Percentiles rank a stretch among this genome's conserved stretches.
phyloP scores from a whole-genome alignment of 2,888 invertebrate genomes.

The Tetragnatha montana region DNA sequence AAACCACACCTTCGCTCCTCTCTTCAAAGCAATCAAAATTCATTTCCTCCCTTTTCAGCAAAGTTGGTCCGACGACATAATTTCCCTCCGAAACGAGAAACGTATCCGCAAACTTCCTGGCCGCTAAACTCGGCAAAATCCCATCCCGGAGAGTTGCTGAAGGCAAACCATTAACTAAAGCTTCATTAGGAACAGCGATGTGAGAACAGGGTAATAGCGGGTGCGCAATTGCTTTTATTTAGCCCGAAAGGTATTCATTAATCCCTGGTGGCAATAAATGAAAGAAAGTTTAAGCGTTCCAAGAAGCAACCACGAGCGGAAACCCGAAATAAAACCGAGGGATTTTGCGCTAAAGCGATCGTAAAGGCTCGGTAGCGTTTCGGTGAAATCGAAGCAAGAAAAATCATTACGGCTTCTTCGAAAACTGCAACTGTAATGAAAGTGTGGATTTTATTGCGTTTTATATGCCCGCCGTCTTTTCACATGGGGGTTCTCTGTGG shows the following conservation, averaged over 20 bases:
- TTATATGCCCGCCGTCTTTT: conserved; percentile 29
- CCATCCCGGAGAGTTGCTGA: neutral
- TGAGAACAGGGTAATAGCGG: conserved; percentile 47
- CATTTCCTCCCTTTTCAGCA: neutral
- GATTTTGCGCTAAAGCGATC: conserved; percentile 28
- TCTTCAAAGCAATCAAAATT: neutral
- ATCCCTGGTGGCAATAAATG: conserved; percentile 58
- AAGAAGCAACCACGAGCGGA: conserved; percentile 24
- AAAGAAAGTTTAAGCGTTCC: conserved; percentile 29
- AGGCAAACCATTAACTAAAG: conserved; percentile 41
- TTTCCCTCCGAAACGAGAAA: conserved; percentile 34
- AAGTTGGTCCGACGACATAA: conserved; percentile 3
- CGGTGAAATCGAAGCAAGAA: conserved; percentile 18
- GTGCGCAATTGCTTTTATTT: conserved; percentile 53
- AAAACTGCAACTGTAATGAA: conserved; percentile 39
- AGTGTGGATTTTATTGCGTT: conserved; percentile 46
- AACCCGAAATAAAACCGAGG: conserved; percentile 45
- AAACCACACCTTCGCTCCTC: neutral
- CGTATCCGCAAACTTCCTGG: conserved; percentile 27
- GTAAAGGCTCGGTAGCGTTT: conserved; percentile 48
- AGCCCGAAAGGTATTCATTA: conserved; percentile 51
- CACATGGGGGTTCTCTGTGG: neutral
- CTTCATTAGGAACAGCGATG: conserved; percentile 51
- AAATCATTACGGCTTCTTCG: conserved; percentile 32
- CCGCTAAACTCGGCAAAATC: conserved; percentile 3